phyloP scores from a whole-genome alignment of 2,797 vertebrate genomes.

The Clarias laeviceps region DNA sequence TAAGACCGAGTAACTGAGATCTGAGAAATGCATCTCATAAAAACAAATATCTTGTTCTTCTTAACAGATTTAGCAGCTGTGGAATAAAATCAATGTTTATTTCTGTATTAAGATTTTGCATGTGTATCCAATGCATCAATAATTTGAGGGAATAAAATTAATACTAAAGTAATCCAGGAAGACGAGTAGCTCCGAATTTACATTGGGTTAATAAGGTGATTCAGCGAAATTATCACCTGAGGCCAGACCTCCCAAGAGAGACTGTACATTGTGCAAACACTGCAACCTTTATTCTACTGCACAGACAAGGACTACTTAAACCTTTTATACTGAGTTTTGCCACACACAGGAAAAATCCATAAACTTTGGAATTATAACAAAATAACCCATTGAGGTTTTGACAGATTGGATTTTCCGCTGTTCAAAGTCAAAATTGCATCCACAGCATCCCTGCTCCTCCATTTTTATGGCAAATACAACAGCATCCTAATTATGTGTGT shows the following conservation, averaged over 20 bases:
- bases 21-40: background rate
- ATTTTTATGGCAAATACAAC: slow-evolving; percentile 80
- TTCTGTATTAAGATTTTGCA: background rate
- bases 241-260: slow-evolving; percentile 79
- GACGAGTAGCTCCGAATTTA: slow-evolving; percentile 64
- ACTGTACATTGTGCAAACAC: slow-evolving; percentile 74
- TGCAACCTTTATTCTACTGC: slow-evolving; percentile 72
- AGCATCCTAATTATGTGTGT: slow-evolving; percentile 79
- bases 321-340: slow-evolving; percentile 73
- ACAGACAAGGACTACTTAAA: slow-evolving; percentile 68
- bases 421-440: slow-evolving; percentile 74
- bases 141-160: slow-evolving; percentile 5
- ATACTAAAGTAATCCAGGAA: slow-evolving; percentile 41
- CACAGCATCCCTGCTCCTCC: slow-evolving; percentile 67
- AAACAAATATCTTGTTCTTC: slow-evolving; percentile 1
- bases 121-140: background rate
- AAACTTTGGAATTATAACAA: slow-evolving; percentile 82
- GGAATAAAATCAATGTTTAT: background rate
- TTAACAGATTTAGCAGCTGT: background rate
- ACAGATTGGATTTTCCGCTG: slow-evolving; percentile 79
- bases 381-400: slow-evolving; percentile 78
- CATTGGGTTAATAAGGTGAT: slow-evolving; percentile 65
- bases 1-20: background rate
- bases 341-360: slow-evolving; percentile 78
- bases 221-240: slow-evolving; percentile 66